Base-by-base conservation (phyloP, 2,888 invertebrate species). In the Leptarthrus brevirostris region DNA sequence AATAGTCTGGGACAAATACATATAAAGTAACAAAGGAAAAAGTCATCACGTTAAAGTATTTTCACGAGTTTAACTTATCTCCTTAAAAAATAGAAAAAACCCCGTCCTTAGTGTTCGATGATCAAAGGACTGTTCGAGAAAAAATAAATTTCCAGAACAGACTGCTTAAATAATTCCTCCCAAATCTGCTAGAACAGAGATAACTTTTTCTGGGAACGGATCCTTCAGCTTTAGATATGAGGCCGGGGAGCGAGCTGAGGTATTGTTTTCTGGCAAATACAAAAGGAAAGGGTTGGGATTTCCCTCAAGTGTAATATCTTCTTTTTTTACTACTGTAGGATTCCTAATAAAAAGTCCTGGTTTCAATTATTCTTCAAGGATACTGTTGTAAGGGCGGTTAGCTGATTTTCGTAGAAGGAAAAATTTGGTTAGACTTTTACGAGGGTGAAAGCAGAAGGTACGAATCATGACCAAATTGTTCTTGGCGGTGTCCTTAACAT, bases 291-390 rank as follows among this genome's bases (percentile, higher is more conserved):
- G 58, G 18, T 58, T 58, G 16, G 12, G 58, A 58, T 58, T 58
- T 58, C 58, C 58, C 58, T 18, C 16, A 58, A 58, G 58, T 58
- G 58, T 36, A 58, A 36, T 58, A 36, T 36, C 58, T 36, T 40
- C 36, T 36, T 34, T 58, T 34, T 36, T 36, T 58, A 20, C 40
- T 40, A 36, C 36, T 26, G 18, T 36, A 20, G 58, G 40, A 20
- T 58, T 20, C 20, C 12, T 10, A 36, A 58, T 36, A 58, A 58
- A 58, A 58, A 36, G 3, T 18, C 20, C 12, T 16, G 58, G 58
- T 36, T 58, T 58, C 58, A 58, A 58, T 58, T 58, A 58, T 58
- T 58, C 36, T 58, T 58, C 36, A 36, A 58, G 58, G 58, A 58
- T 22, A 34, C 58, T 36, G 10, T 58, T 34, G 12, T 58, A 8